Conservation (phyloP, 2,797 vertebrate genomes). For the Molossus alvarezi region DNA sequence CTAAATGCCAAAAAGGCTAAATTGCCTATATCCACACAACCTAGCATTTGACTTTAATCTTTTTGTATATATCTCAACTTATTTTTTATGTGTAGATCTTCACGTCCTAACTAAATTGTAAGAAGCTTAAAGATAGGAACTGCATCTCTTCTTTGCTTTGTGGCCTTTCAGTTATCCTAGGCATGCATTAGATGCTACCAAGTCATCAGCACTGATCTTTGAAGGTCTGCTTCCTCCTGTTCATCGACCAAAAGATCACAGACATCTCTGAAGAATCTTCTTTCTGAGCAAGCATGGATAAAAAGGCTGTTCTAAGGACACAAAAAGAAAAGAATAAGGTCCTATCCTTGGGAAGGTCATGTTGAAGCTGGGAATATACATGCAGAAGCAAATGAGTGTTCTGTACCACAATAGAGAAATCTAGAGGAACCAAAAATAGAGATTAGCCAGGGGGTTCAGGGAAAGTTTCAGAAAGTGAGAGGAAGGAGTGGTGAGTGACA, state of each 20-base stretch:
- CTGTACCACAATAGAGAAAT: neutral
- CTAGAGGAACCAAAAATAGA: neutral
- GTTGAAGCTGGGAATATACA: neutral
- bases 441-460: neutral
- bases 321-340: neutral
- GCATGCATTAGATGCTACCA: neutral
- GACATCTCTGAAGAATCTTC: neutral
- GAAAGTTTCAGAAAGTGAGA: neutral
- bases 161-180: neutral
- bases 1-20: conserved; percentile 4
- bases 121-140: neutral
- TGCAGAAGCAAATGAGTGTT: neutral
- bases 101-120: neutral
- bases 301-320: neutral
- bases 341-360: neutral
- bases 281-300: neutral
- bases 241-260: neutral
- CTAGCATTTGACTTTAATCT: conserved; percentile 14
- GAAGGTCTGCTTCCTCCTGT: neutral
- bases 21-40: neutral
- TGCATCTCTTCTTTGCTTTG: neutral
- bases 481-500: neutral
- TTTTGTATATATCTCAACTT: neutral
- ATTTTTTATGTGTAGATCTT: neutral
- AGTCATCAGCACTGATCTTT: neutral